Evolutionary conservation across 1,140 invertebrate species (phyloP), one percentile per base, ranked within the genome.

Genomic region (Caenorhabditis briggsae): DNA sequence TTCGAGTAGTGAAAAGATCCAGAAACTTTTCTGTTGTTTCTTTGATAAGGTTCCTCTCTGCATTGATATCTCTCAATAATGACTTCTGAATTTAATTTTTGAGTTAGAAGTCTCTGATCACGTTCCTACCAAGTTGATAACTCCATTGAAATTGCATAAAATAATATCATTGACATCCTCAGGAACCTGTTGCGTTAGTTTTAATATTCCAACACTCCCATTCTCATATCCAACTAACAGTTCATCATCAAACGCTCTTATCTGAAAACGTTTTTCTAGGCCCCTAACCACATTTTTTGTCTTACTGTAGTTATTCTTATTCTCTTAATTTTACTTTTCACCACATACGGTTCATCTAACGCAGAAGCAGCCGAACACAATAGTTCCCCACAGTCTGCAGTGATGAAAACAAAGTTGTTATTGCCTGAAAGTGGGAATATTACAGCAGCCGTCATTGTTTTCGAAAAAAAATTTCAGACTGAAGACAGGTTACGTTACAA

Each of bases 311-410:
- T 50, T 50, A 78, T 78, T 12, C 70, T n/a, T 1, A 23, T 48
- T 23, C n/a, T 78, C 46, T 78, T 78, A 2, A 78, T 78, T 78
- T 78, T 78, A 41, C 46, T 50, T 12, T 78, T 78, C 43, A 78
- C 46, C 46, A 78, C 70, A 78, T 50, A 78, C 0, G 70, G 70
- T 50, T 78, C 70, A 50, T 78, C 70, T 14, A 78, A 50, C 5
- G 70, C 70, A 12, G 46, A 12, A 2, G 70, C 70, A 9, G n/a
- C 18, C 20, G 70, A 78, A 78, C 70, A 78, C 20, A 78, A 43
- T 23, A 78, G 46, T 78, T 78, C 70, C n/a, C 70, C 70, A 50
- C 70, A 78, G n/a, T 78, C 70, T 18, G 70, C 70, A n/a, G 70
- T 78, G 20, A 78, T 50, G n/a, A 78, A 78, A 23, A 78, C 70